A percentile compares a stretch with the other conserved stretches of the same genome.
Evolutionary conservation across 2,888 invertebrate genomes (phyloP).

Genomic region (Acleris emargana): DNA sequence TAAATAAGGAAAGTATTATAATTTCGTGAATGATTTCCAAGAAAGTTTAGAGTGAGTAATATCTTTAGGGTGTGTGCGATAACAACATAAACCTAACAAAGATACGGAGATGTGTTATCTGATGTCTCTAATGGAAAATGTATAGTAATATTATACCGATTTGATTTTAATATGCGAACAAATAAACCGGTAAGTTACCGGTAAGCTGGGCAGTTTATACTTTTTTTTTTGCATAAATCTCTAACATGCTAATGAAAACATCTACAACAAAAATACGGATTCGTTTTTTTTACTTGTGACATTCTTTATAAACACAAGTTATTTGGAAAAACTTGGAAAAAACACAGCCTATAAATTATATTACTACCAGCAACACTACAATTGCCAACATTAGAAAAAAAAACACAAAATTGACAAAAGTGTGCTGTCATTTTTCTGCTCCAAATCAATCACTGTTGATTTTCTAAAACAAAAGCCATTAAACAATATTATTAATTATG

Average conservation of each 20-base stretch:
- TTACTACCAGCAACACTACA: slow-evolving; percentile 19
- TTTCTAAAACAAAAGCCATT: slow-evolving; percentile 70
- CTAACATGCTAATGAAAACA: no score
- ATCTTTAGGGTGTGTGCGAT: slow-evolving; percentile 25
- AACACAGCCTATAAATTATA: slow-evolving; percentile 2
- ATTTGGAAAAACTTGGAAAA: no score
- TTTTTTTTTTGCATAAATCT: no score
- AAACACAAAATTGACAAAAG: slow-evolving; percentile 70
- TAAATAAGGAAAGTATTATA: background rate
- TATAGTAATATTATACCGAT: no score
- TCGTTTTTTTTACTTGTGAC: no score
- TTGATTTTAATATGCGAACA: no score
- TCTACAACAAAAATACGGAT: no score
- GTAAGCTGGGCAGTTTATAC: no score
- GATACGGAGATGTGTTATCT: background rate
- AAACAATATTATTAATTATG: slow-evolving; percentile 73
- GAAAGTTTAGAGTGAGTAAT: slow-evolving; percentile 15
- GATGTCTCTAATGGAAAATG: no score
- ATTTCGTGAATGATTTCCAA: slow-evolving; percentile 5
- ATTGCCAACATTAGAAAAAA: slow-evolving; percentile 52
- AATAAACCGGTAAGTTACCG: no score
- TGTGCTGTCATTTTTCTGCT: slow-evolving; percentile 78
- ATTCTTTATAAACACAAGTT: no score
- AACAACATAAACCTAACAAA: slow-evolving; percentile 25
- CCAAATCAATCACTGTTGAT: slow-evolving; percentile 71